Evolutionary conservation across 2,113 vertebrate genomes (phyloP), one percentile per base, ranked within the genome.

Genomic region (Pampusana beccarii): DNA sequence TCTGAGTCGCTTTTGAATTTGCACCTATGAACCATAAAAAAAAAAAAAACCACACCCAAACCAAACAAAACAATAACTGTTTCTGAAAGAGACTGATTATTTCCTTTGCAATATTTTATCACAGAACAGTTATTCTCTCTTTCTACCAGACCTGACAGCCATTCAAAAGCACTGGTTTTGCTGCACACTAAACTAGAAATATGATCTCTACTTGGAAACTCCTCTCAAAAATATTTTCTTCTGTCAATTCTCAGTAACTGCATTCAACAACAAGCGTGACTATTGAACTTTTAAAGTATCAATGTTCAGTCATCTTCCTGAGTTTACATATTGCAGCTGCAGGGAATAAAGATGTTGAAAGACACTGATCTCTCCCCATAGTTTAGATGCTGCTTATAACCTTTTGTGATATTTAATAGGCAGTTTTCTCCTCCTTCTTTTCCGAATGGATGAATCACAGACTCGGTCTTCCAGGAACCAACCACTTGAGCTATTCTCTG

Each of bases 361-460:
- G 87, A 38, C 90, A 34, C 0, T 8, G 19, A 74, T 92, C 82
- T 42, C 77, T 93, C 72, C 70, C 83, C 69, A 19, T 57, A 48
- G 21, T 38, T 33, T 4, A 77, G 80, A 84, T 65, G 69, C 72
- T 95, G 92, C 80, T n/a, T 80, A 14, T 60, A 95, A 92, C 75
- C 90, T 78, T 74, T 53, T 84, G 90, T 93, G 92, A 92, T 80
- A 40, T 84, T 94, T 95, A 79, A 94, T 74, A 94, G 95, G 93
- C 93, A 84, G 86, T 83, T 91, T 67, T 83, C 95, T 81, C 48
- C 77, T 93, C 88, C 80, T 89, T n/a, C 73, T 9, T 31, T 89
- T 96, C 92, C 72, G 87, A 97, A 89, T 11, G 57, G 80, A 93
- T 95, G 90, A 96, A 81, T 97, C 92, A 94, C 53, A 79, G 86